Evolutionary conservation across 2,888 invertebrate genomes (phyloP).

Genomic region (Drosophila mimica): DNA sequence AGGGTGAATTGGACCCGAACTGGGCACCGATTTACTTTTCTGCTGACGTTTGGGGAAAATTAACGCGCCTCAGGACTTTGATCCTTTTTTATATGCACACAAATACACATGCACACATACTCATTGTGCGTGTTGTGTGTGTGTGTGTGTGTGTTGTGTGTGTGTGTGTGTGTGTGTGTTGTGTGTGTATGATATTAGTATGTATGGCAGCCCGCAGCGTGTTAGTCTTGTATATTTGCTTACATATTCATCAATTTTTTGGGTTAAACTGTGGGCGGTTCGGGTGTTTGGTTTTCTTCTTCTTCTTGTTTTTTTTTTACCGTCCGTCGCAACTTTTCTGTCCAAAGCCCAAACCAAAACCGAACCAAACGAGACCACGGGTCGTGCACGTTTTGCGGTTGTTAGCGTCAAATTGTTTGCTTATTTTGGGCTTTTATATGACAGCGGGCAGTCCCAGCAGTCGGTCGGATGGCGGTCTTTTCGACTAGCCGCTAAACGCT

Average conservation of each 20-base stretch:
- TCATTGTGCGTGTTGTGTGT: background rate
- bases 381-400: slow-evolving; percentile 72
- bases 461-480: slow-evolving; percentile 65
- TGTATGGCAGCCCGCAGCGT: slow-evolving; percentile 56
- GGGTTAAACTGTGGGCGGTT: slow-evolving; percentile 72
- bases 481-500: slow-evolving; percentile 69
- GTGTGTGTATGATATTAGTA: slow-evolving; percentile 29
- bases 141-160: background rate
- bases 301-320: too few species aligned
- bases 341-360: slow-evolving; percentile 6
- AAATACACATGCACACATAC: slow-evolving; percentile 2
- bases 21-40: slow-evolving; percentile 66
- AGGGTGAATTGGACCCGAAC: slow-evolving; percentile 29
- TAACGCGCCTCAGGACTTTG: slow-evolving; percentile 78
- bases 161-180: too few species aligned
- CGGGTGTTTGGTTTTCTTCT: background rate
- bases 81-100: slow-evolving; percentile 65
- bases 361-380: background rate
- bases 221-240: slow-evolving; percentile 72
- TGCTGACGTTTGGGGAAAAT: slow-evolving; percentile 77
- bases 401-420: slow-evolving; percentile 78
- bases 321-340: background rate
- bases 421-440: slow-evolving; percentile 73
- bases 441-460: slow-evolving; percentile 75
- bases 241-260: slow-evolving; percentile 79